Conservation (phyloP, 2,797 vertebrate genomes). For the Dendrocincla fuliginosa region DNA sequence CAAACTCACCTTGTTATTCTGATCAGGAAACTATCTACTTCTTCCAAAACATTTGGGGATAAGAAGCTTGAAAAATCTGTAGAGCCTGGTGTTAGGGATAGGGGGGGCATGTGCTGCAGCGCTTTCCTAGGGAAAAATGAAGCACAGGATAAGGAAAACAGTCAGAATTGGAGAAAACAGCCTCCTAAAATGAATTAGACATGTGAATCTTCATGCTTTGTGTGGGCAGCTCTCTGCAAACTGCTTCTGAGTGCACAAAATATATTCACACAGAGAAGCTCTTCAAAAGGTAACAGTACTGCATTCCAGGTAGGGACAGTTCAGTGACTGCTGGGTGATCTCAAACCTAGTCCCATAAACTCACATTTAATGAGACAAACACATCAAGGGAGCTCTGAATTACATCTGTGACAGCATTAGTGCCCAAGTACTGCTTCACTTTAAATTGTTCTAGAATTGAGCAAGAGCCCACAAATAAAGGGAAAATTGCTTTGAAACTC, state of each 20-base stretch:
- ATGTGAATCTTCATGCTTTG: neutral
- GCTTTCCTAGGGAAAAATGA: conserved; percentile 85
- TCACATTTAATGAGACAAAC: neutral
- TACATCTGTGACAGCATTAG: neutral
- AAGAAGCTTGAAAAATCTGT: conserved; percentile 94
- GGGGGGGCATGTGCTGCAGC: conserved; percentile 93
- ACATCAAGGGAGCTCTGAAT: neutral
- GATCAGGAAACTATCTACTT: conserved; percentile 95
- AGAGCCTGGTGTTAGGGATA: conserved; percentile 90
- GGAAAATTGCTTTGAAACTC: neutral
- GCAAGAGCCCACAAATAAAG: neutral
- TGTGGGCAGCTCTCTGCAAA: neutral
- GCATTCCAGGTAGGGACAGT: neutral
- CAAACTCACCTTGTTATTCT: conserved; percentile 91
- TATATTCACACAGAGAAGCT: neutral
- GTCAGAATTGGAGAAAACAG: neutral
- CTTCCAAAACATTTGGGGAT: conserved; percentile 92
- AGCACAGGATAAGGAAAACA: neutral
- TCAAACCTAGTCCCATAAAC: neutral
- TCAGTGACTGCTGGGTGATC: neutral
- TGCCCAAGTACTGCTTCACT: neutral
- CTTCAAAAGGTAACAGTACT: neutral
- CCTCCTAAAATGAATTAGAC: neutral
- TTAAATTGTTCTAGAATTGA: neutral
- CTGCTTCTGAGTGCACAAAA: neutral